Evolutionary conservation across 2,888 invertebrate genomes (phyloP).

Genomic region (Chesias legatella): DNA sequence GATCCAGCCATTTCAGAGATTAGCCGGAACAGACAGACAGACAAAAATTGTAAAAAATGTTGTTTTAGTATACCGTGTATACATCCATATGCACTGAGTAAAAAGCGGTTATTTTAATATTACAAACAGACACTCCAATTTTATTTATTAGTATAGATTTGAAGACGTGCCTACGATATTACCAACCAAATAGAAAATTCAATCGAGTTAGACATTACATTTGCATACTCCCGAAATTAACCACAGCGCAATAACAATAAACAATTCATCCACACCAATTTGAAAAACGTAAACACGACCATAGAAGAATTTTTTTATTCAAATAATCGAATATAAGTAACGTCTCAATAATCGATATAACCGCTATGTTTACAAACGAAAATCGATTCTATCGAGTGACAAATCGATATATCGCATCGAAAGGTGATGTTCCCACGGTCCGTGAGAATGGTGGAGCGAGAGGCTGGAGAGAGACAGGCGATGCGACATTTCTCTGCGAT

Average conservation of each 20-base stretch:
- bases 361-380: conserved; percentile 21
- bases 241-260: neutral
- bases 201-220: no score
- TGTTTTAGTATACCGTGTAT: no score
- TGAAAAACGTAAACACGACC: conserved; percentile 7
- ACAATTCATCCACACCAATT: neutral
- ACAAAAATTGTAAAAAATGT: no score
- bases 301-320: conserved; percentile 9
- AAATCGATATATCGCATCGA: conserved; percentile 43
- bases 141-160: no score
- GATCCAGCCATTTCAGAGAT: no score
- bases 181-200: no score
- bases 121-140: no score
- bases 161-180: no score
- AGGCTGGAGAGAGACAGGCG: conserved; percentile 19
- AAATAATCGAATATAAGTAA: conserved; percentile 4
- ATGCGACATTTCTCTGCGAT: conserved; percentile 20
- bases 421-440: conserved; percentile 56
- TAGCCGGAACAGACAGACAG: no score
- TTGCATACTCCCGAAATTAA: no score
- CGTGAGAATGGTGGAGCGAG: conserved; percentile 50
- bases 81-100: no score
- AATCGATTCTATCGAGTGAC: conserved; percentile 38
- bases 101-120: no score
- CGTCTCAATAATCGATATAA: conserved; percentile 9